A percentile compares a stretch with the other conserved stretches of the same genome.
phyloP scores from a whole-genome alignment of 2,797 vertebrate species.

The Thamnophis elegans region DNA sequence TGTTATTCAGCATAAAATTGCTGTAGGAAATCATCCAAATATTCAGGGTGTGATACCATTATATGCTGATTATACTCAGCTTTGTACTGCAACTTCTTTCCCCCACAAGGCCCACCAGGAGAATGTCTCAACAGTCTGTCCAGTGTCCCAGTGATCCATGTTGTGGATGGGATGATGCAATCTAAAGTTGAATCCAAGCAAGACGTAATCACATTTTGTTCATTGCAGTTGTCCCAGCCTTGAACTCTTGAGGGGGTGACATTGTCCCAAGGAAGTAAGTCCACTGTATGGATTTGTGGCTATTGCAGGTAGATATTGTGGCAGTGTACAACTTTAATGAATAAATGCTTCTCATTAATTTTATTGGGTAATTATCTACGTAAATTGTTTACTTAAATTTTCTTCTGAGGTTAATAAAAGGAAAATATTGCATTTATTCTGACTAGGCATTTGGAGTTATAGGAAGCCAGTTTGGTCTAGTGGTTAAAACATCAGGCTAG shows the following conservation, averaged over 20 bases:
- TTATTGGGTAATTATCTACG: constrained; percentile 19
- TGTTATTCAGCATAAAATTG: not conserved
- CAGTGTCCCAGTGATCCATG: not conserved
- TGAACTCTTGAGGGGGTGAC: not conserved
- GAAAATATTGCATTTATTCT: constrained; percentile 34
- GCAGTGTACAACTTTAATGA: not conserved
- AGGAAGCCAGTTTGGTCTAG: constrained; percentile 23
- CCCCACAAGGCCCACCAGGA: not conserved
- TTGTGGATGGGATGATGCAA: not conserved
- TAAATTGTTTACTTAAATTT: constrained; percentile 51
- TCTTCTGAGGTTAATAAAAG: constrained; percentile 52
- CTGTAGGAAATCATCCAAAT: not conserved
- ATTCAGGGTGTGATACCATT: not conserved
- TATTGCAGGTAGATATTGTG: not conserved
- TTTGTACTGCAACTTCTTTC: not conserved
- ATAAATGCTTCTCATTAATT: constrained; percentile 43
- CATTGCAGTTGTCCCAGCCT: not conserved
- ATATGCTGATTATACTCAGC: not conserved
- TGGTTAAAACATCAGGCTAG: not conserved
- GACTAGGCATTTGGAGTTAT: constrained; percentile 26
- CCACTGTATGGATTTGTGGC: not conserved
- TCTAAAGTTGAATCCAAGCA: not conserved
- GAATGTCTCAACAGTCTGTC: not conserved
- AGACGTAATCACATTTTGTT: not conserved
- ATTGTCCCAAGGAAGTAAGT: not conserved